Percentiles rank a stretch among this genome's conserved stretches.
These are phyloP conservation scores for Blastomussa wellsi DNA, from an alignment of 92 coral and sea anemone species.

Conservation along the genomic window DNA sequence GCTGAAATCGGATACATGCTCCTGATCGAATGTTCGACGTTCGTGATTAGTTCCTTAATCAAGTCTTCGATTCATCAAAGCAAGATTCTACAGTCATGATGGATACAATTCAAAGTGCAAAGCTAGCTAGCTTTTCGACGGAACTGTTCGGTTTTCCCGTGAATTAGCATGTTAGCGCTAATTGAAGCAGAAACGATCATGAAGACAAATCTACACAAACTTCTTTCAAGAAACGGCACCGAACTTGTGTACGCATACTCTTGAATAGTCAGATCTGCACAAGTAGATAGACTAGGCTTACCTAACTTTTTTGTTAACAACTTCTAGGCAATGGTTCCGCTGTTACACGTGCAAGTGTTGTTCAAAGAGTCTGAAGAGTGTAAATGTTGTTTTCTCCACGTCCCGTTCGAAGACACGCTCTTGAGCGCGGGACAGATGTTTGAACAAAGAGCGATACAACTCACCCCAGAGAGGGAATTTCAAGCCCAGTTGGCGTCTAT, in stretches of 20 bases:
- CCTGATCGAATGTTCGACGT: background rate
- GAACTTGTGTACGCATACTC: background rate
- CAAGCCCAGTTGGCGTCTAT: conserved; percentile 1
- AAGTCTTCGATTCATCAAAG: conserved; percentile 3
- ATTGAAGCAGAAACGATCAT: conserved; percentile 13
- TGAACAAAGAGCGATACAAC: conserved; percentile 18
- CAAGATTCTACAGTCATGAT: background rate
- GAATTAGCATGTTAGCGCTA: conserved; percentile 30
- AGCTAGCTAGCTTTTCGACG: background rate
- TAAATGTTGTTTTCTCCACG: conserved; percentile 24
- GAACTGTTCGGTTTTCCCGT: conserved; percentile 11
- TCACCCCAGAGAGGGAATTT: conserved; percentile 20
- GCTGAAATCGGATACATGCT: conserved; percentile 23
- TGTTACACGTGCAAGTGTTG: conserved; percentile 30
- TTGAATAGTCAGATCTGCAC: background rate
- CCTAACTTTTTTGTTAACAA: background rate
- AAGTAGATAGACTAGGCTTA: background rate
- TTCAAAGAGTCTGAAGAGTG: conserved; percentile 18
- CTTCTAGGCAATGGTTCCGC: background rate
- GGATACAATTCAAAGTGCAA: background rate
- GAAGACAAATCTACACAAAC: background rate
- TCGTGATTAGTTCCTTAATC: background rate
- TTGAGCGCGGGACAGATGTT: conserved; percentile 36
- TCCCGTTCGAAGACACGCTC: conserved; percentile 57
- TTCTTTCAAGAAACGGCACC: background rate